These are phyloP conservation scores for Petrocephalus schoutedeni DNA, from an alignment of 2,797 vertebrate species.

Conservation along the genomic window DNA sequence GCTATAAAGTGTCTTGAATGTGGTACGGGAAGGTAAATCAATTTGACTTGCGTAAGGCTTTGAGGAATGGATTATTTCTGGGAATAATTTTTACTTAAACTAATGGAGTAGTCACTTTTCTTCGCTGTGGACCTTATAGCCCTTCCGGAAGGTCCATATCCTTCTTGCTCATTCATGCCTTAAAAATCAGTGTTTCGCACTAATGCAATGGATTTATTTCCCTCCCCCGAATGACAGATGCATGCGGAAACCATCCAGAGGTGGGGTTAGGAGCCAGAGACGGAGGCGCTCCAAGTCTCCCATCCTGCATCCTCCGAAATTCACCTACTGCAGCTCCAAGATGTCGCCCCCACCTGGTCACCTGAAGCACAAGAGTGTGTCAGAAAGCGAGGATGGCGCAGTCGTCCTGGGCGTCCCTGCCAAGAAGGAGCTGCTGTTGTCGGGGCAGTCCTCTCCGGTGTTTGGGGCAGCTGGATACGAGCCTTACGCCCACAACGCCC, in stretches of 20 bases:
- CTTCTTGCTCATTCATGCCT: background rate
- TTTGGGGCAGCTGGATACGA: conserved; percentile 54
- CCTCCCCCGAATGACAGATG: conserved; percentile 56
- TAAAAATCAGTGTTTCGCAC: background rate
- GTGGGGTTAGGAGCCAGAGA: conserved; percentile 74
- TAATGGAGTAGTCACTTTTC: background rate
- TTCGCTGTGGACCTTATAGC: background rate
- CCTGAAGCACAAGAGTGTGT: conserved; percentile 70
- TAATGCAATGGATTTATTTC: background rate
- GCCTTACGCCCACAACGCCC: conserved; percentile 42
- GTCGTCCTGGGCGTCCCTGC: conserved; percentile 39
- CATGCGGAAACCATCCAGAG: conserved; percentile 78
- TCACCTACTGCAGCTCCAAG: conserved; percentile 81
- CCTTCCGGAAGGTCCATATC: background rate
- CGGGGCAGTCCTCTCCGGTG: conserved; percentile 45
- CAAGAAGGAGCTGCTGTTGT: conserved; percentile 57
- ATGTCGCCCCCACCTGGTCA: conserved; percentile 58
- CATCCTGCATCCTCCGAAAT: conserved; percentile 87
- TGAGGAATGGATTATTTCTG: background rate
- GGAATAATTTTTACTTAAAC: background rate
- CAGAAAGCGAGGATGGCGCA: conserved; percentile 45
- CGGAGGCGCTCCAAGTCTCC: conserved; percentile 89
- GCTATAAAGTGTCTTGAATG: background rate
- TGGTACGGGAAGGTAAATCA: background rate
- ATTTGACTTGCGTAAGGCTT: background rate